phyloP scores from a whole-genome alignment of 1,140 invertebrate genomes.

The Calephelis virginiensis region DNA sequence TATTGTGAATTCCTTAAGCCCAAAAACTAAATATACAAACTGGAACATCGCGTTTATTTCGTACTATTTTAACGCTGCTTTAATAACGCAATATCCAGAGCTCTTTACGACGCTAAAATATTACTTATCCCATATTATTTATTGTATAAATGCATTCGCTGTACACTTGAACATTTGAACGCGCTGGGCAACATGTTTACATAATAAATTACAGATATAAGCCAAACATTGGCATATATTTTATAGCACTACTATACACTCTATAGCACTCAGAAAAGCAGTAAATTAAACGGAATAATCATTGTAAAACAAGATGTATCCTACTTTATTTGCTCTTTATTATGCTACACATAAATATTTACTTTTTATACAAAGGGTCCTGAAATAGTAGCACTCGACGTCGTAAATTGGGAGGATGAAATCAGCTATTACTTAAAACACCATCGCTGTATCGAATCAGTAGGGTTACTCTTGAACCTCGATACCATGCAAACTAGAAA shows the following conservation, averaged over 20 bases:
- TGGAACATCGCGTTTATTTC: not conserved
- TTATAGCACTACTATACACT: slow-evolving; percentile 54
- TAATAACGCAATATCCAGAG: slow-evolving; percentile 25
- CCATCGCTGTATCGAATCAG: not conserved
- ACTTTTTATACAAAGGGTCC: slow-evolving; percentile 2
- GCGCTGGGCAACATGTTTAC: slow-evolving; percentile 50
- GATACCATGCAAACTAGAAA: not conserved
- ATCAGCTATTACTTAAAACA: not conserved
- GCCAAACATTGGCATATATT: slow-evolving; percentile 67
- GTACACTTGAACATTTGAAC: slow-evolving; percentile 35
- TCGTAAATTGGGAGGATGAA: not conserved
- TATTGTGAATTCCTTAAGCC: no score
- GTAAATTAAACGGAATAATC: slow-evolving; percentile 14
- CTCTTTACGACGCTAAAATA: slow-evolving; percentile 15
- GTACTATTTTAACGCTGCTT: slow-evolving; percentile 5
- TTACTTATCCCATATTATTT: slow-evolving; percentile 14
- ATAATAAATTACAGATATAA: slow-evolving; percentile 67
- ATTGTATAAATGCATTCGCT: slow-evolving; percentile 21
- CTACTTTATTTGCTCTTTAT: slow-evolving; percentile 4
- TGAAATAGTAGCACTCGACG: not conserved
- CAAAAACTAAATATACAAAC: not conserved
- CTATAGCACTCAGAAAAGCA: not conserved
- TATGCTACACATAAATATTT: slow-evolving; percentile 3
- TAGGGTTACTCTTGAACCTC: no score
- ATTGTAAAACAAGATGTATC: slow-evolving; percentile 4